Evolutionary conservation across 2,888 invertebrate genomes (phyloP), one percentile per base, ranked within the genome.

Genomic region (Gibbula magus): DNA sequence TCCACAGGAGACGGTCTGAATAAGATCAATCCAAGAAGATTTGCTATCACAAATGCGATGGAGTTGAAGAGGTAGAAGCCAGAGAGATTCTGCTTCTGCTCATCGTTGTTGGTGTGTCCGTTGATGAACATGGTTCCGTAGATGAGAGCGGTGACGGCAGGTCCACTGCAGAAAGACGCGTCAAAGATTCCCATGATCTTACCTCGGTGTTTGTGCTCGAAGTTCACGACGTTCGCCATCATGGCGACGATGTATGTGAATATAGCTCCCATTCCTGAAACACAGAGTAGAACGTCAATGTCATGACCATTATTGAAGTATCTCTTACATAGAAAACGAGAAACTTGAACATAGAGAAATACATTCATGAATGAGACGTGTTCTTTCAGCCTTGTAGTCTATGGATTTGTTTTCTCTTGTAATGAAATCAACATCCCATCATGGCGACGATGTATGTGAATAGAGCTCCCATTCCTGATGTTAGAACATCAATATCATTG

Each of bases 181-280:
- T 82, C 82, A 4, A 82, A 70, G 32, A 82, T 45, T 10, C 80
- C 78, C 7, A 82, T 70, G 4, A 82, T 75, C 51, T 75, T 80
- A 35, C 82, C 82, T 13, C 82, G 78, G 75, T 82, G 74, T 20
- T 67, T 67, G 13, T 67, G 67, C 0, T 45, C 22, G 78, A 82
- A 77, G 73, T 82, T 82, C 20, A 70, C 29, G 61, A 80, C 76
- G 75, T 78, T 82, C 0, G 82, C 75, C 10, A 78, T 75, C 25
- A 82, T 75, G 51, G 67, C 53, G 3, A 75, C 73, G 75, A 82
- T 80, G 80, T 82, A 82, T n/a, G 78, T 78, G 32, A 78, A 82
- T 20, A 80, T 80, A 5, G 78, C 61, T 0, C 80, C 80, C 25
- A 80, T 75, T 13, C 78, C 82, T 82, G 78, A 7, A 79, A 78